A percentile compares a stretch with the other conserved stretches of the same genome.
Evolutionary conservation across 2,888 invertebrate species (phyloP).

Genomic region (Xestia sexstrigata): DNA sequence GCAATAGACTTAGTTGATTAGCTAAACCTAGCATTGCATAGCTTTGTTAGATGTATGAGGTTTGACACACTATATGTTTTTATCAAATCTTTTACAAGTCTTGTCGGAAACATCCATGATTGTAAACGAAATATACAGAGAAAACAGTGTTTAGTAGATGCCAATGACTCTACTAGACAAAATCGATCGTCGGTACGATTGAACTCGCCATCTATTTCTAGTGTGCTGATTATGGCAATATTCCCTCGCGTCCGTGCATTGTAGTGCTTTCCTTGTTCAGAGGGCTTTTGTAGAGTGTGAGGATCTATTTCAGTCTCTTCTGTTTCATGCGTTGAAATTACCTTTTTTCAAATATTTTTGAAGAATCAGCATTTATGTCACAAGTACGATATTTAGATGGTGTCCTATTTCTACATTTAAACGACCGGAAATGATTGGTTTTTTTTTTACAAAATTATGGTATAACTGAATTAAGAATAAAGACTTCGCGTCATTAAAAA

Average conservation of each 20-base stretch:
- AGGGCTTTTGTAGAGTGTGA: neutral
- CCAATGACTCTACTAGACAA: slow-evolving; percentile 32
- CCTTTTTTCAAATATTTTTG: neutral
- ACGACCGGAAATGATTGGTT: neutral
- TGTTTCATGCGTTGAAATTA: neutral
- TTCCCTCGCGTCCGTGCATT: slow-evolving; percentile 4
- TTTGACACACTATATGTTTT: no score
- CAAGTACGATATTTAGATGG: neutral
- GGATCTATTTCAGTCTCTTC: neutral
- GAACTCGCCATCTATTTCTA: slow-evolving; percentile 16
- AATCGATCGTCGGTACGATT: slow-evolving; percentile 28
- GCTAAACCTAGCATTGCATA: no score
- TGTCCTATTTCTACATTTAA: neutral
- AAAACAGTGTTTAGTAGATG: neutral
- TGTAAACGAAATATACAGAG: neutral
- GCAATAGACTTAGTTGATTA: no score
- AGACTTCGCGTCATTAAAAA: neutral
- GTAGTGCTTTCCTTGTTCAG: neutral
- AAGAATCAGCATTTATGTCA: neutral
- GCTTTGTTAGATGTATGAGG: no score
- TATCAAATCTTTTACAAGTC: neutral
- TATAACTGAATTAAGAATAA: neutral
- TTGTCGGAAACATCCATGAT: neutral
- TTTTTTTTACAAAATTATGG: neutral
- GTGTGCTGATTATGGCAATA: slow-evolving; percentile 7